Base-by-base conservation (phyloP, 2,888 invertebrate species). In the Empis stercorea region DNA sequence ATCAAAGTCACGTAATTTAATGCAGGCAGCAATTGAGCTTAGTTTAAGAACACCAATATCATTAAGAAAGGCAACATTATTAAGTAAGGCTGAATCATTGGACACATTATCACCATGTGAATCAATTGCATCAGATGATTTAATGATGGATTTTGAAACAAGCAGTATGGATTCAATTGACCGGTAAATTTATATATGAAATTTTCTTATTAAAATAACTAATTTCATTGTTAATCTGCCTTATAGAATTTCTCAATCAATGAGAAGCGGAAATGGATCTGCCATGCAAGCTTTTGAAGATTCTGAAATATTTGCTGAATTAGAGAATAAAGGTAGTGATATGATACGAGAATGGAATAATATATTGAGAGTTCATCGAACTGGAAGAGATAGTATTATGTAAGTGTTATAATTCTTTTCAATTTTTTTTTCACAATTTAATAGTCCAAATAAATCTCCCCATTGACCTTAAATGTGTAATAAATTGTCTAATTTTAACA, bases 111-210 rank as follows among this genome's bases (percentile, higher is more conserved):
- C 88, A n/a, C 81, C 83, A 3, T 83, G 82, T 58, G 82, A 83
- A 55, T 88, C 88, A 55, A 80, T 89, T 49, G 84, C 85, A 37
- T 88, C 87, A 6, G 89, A 89, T 60, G 89, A 89, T 67, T 74
- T 88, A 51, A 89, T 89, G 80, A 79, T 87, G 76, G 88, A 89
- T 70, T 87, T 82, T 59, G 87, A 88, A 55, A 59, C 64, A 30
- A 73, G 64, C 48, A 69, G 69, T 55, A 59, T 70, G 47, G 70
- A 70, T 54, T 70, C 70, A 14, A 67, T 70, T 44, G 68, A 69
- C 51, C 62, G 61, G 64, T 65, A 50, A 51, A 49, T 15, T 11
- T 16, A 45, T 16, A 34, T 4, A 14, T n/a, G 15, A 36, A 16
- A 38, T 14, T 38, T 23, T 45, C 1, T 1, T 46, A 30, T 39